These are phyloP conservation scores for Lepisosteus oculatus DNA, from an alignment of 2,113 vertebrate genomes.

Conservation along the genomic window DNA sequence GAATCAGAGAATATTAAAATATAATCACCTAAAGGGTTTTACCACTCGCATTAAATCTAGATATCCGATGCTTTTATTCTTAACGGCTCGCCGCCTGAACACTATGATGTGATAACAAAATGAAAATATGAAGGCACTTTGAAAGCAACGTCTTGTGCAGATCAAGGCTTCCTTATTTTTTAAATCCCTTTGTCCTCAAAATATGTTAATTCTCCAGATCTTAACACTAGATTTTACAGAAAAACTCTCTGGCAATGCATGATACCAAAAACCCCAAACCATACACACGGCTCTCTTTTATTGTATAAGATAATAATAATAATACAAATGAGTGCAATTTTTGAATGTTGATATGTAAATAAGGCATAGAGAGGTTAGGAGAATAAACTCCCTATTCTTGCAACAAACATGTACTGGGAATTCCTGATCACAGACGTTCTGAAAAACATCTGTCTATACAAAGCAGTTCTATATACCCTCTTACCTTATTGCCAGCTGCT, in stretches of 20 bases:
- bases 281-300: slow-evolving; percentile 4
- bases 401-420: slow-evolving; percentile 33
- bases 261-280: slow-evolving; percentile 23
- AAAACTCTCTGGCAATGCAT: slow-evolving; percentile 31
- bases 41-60: no score
- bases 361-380: slow-evolving; percentile 31
- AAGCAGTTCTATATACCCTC: slow-evolving; percentile 13
- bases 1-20: no score
- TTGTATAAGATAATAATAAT: slow-evolving; percentile 20
- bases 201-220: no score
- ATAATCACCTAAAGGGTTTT: no score
- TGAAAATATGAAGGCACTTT: no score
- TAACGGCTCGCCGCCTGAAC: no score
- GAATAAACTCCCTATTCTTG: slow-evolving; percentile 30
- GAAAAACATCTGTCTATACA: slow-evolving; percentile 13
- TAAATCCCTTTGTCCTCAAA: no score
- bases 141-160: no score
- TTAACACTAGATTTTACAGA: slow-evolving; percentile 24
- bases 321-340: slow-evolving; percentile 31
- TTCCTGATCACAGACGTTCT: slow-evolving; percentile 31
- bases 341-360: slow-evolving; percentile 33
- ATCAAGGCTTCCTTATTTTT: no score
- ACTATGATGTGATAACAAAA: no score
- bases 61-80: no score
- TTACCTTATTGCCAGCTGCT: slow-evolving; percentile 56